A percentile compares a stretch with the other conserved stretches of the same genome.
phyloP scores from a whole-genome alignment of 37 sponge, comb jelly and placozoan species.

The Mnemiopsis leidyi region DNA sequence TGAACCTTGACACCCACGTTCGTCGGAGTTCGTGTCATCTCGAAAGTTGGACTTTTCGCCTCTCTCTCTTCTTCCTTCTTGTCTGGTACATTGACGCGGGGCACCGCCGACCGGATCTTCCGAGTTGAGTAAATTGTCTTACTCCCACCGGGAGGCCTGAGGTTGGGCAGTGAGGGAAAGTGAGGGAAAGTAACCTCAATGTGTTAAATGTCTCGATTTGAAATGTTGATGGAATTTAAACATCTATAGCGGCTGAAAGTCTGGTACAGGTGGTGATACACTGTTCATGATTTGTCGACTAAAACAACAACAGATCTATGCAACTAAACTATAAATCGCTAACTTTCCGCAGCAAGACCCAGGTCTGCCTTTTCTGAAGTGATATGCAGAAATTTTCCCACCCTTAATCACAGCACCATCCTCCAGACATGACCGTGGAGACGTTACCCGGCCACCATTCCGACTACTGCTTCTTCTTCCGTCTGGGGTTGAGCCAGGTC shows the following conservation, averaged over 20 bases:
- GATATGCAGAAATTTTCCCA: background rate
- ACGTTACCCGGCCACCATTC: background rate
- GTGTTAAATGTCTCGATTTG: too few relatives aligned
- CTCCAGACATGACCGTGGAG: background rate
- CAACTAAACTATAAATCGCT: too few relatives aligned
- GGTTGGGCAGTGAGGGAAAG: background rate
- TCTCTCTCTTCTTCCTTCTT: conserved; percentile 21
- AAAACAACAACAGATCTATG: too few relatives aligned
- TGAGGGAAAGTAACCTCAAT: background rate
- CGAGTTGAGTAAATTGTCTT: conserved; percentile 24
- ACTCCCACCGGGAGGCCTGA: background rate
- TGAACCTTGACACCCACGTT: background rate
- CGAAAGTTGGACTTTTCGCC: background rate
- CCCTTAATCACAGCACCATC: background rate
- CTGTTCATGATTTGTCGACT: too few relatives aligned
- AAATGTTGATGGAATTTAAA: too few relatives aligned
- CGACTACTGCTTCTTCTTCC: background rate
- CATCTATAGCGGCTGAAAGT: too few relatives aligned
- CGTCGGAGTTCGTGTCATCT: background rate
- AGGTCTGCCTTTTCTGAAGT: background rate
- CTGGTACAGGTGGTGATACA: too few relatives aligned
- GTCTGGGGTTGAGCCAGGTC: conserved; percentile 10
- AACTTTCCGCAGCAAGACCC: background rate
- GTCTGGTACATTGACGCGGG: background rate
- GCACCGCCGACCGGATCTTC: background rate